Evolutionary conservation across 2,113 vertebrate species (phyloP), one percentile per base, ranked within the genome.

Genomic region (Osmerus eperlanus): DNA sequence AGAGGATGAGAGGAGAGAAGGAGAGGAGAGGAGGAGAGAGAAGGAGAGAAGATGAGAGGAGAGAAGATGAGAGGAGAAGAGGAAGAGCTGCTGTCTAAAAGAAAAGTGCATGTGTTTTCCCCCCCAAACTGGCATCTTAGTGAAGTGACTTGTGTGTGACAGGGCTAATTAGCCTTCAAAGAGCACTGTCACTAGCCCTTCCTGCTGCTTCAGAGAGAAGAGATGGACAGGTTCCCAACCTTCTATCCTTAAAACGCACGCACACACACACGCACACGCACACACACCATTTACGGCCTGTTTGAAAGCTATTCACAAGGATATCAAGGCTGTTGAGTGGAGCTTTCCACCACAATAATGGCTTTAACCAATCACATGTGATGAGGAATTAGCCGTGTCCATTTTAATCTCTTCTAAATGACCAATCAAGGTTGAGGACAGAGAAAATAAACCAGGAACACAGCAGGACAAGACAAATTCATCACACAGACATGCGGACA

Each of bases 161-260:
- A 21, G 16, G 41, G 61, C 36, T 32, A 71, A 71, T 71, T 71
- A 71, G 41, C 60, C 59, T 72, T 53, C 61, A 63, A 28, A 63
- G 25, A 11, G 15, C 51, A 61, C 19, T n/a, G 8, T 23, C 21
- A 14, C 29, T 25, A 21, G n/a, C 14, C 21, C 4, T 18, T 53
- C 19, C 56, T 19, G 18, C 60, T 13, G n/a, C 55, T 19, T 64
- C 60, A 23, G 14, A 11, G 41, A 41, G 21, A 6, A 12, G 60
- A 6, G 60, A 53, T 5, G 52, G 70, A 51, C 59, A 52, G 32
- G 41, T 47, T 62, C 36, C 15, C 21, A 61, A 23, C 13, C 58
- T 19, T 55, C 53, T 41, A 36, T 69, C 53, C 67, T 68, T 11
- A 25, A 56, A 68, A n/a, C 18, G 23, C 29, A 7, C 13, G 28